Base-by-base conservation (phyloP, 2,113 vertebrate species). In the Crotophaga sulcirostris region DNA sequence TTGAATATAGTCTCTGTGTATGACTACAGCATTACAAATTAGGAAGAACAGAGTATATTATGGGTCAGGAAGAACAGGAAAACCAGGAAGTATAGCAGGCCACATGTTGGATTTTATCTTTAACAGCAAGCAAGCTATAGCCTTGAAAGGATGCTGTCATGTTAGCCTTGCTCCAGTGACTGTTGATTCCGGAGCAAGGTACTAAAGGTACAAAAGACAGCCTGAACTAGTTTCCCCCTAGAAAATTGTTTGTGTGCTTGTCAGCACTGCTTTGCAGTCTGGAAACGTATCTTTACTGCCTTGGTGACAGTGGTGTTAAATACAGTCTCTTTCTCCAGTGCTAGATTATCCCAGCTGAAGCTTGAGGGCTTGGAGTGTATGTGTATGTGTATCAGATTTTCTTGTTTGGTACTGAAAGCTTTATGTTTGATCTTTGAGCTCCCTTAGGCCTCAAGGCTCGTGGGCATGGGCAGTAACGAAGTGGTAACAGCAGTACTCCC, bases 151-250 rank as follows among this genome's bases (percentile, higher is more conserved):
- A n/a, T 68, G 64, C 54, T 77, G 33, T 81, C 68, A 36, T 64
- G 29, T 69, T 44, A 77, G 44, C 23, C 40, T 90, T 69, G 17
- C 40, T 91, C 29, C 54, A 52, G 16, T 73, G 33, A 38, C 49
- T 80, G 60, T 40, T 81, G 64, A 52, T 73, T 77, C 59, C 29
- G 66, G 23, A 90, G 47, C n/a, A 75, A 49, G 6, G 6, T 38
- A n/a, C 19, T 51, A 45, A n/a, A 9, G 7, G 1, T 51, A 36
- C 11, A 51, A 54, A 75, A 69, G 14, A 38, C 40, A 33, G 9
- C 4, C 8, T n/a, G n/a, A 77, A 44, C 18, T 58, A n/a, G 13
- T 62, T 70, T 23, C 10, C 13, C 13, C 0, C 0, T 10, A 36
- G 11, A 29, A 85, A 66, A 78, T 64, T 7, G 40, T 38, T 14